Conservation (phyloP, 2,797 vertebrate genomes). For the Hylomyscus alleni region DNA sequence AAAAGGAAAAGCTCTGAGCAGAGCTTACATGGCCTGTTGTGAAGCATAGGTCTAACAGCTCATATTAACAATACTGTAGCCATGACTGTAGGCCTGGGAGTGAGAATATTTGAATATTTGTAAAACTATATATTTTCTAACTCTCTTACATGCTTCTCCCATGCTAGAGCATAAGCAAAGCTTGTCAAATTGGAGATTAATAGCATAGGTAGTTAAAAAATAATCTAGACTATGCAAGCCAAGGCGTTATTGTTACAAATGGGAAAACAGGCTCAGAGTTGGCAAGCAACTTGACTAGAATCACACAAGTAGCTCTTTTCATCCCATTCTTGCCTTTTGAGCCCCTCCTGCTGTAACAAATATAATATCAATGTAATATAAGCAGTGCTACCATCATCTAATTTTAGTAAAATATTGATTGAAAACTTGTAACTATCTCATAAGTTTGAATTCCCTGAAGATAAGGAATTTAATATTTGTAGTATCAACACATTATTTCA, state of each 20-base stretch:
- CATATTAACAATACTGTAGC: not conserved
- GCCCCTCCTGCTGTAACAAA: not conserved
- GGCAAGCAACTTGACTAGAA: not conserved
- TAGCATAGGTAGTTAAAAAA: not conserved
- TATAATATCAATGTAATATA: not conserved
- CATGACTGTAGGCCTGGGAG: not conserved
- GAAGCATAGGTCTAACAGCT: not conserved
- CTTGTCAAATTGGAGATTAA: not conserved
- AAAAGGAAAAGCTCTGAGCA: not conserved
- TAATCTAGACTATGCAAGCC: not conserved
- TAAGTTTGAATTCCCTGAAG: not conserved
- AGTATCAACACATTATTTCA: not conserved
- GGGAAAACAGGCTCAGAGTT: not conserved
- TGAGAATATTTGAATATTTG: fast-evolving
- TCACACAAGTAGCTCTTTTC: not conserved
- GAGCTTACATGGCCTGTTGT: not conserved
- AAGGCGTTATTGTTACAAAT: not conserved
- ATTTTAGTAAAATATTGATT: constrained; percentile 17
- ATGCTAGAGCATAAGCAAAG: not conserved
- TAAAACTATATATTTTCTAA: not conserved
- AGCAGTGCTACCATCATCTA: not conserved
- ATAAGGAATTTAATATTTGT: not conserved
- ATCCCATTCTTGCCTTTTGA: not conserved
- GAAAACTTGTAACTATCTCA: not conserved
- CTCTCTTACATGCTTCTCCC: not conserved